phyloP scores from a whole-genome alignment of 2,797 vertebrate species.

The Urosaurus nigricauda region DNA sequence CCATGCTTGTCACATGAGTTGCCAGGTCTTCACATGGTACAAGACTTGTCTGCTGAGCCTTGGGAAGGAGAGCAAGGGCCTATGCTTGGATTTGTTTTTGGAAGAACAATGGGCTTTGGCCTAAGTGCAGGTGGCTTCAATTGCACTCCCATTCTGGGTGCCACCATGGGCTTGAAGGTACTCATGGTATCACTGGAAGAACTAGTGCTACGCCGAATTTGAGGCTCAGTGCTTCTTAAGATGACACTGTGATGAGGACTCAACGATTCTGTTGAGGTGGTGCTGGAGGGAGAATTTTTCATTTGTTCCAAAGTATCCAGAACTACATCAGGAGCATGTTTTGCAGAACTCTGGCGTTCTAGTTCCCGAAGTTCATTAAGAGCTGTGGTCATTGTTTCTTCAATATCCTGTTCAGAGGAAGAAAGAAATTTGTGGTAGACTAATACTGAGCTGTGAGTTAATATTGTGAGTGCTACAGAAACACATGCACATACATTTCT shows the following conservation, averaged over 20 bases:
- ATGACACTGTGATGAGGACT: slow-evolving; percentile 82
- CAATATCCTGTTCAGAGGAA: slow-evolving; percentile 89
- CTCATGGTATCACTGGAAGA: slow-evolving; percentile 93
- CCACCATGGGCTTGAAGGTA: slow-evolving; percentile 95
- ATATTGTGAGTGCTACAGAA: not conserved
- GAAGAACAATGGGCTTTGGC: slow-evolving; percentile 95
- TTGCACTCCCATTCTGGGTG: slow-evolving; percentile 96
- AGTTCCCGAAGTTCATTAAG: slow-evolving; percentile 96
- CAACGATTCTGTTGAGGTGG: slow-evolving; percentile 84
- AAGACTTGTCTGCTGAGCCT: slow-evolving; percentile 94
- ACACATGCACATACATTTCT: not conserved
- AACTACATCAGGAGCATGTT: slow-evolving; percentile 97
- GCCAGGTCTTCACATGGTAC: slow-evolving; percentile 90
- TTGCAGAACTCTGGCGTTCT: slow-evolving; percentile 95
- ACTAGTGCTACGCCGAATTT: slow-evolving; percentile 92
- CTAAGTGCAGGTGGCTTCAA: slow-evolving; percentile 96
- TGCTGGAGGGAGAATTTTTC: slow-evolving; percentile 83
- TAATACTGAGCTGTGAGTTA: not conserved
- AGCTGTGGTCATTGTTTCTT: slow-evolving; percentile 98
- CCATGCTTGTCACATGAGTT: slow-evolving; percentile 70
- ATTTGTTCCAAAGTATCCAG: slow-evolving; percentile 97
- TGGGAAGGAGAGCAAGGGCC: slow-evolving; percentile 85
- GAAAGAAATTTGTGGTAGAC: not conserved
- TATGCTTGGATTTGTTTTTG: slow-evolving; percentile 87
- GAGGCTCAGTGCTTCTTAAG: slow-evolving; percentile 86